phyloP scores from a whole-genome alignment of 2,888 invertebrate genomes.

The Seladonia tumulorum region DNA sequence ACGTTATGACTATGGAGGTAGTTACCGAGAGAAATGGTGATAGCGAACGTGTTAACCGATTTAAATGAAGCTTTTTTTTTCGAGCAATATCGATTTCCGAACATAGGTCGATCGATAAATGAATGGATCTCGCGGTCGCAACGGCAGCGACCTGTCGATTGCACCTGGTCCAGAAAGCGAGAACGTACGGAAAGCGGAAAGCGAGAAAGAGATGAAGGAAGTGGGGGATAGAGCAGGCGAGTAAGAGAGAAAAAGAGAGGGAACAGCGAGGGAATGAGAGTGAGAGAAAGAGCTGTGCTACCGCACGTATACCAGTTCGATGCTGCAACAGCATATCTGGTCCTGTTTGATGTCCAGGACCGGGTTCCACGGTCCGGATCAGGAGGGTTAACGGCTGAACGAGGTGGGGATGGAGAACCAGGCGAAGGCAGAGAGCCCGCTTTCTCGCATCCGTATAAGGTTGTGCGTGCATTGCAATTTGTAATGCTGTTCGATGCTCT shows the following conservation, averaged over 20 bases:
- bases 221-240: not conserved
- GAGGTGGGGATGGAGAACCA: constrained; percentile 9
- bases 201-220: not conserved
- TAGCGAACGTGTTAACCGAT: not conserved
- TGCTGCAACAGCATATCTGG: constrained; percentile 54
- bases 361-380: constrained; percentile 65
- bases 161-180: constrained; percentile 52
- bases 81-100: not conserved
- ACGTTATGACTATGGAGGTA: not conserved
- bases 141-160: constrained; percentile 57
- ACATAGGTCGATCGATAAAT: constrained; percentile 37
- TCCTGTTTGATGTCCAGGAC: constrained; percentile 67
- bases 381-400: constrained; percentile 40
- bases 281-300: not conserved
- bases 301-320: constrained; percentile 53
- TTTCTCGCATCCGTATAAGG: constrained; percentile 73
- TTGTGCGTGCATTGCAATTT: constrained; percentile 58
- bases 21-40: not conserved
- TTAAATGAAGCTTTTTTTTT: not conserved
- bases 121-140: constrained; percentile 41
- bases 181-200: too few species aligned
- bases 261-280: not conserved
- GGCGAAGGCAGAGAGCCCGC: constrained; percentile 46
- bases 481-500: constrained; percentile 42
- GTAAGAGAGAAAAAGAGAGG: not conserved